A percentile compares a stretch with the other conserved stretches of the same genome.
Evolutionary conservation across 1,140 invertebrate species (phyloP).

Genomic region (Aphaenogaster floridana): DNA sequence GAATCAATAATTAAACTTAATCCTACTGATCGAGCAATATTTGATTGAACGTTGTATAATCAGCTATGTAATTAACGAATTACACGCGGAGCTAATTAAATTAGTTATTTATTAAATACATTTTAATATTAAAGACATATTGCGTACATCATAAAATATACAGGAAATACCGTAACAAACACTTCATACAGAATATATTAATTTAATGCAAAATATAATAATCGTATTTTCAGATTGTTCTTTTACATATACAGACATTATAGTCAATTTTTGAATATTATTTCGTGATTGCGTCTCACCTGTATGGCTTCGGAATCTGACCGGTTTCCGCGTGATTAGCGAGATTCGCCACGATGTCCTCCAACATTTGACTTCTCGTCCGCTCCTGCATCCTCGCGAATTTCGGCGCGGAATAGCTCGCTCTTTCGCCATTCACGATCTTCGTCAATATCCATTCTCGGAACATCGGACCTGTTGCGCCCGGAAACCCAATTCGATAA

Average conservation of each 20-base stretch:
- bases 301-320: slow-evolving; percentile 97
- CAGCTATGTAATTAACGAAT: background rate
- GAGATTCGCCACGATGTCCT: slow-evolving; percentile 97
- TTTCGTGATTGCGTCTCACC: slow-evolving; percentile 86
- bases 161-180: background rate
- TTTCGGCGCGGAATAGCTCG: slow-evolving; percentile 98
- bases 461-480: slow-evolving; percentile 88
- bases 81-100: background rate
- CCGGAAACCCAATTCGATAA: slow-evolving; percentile 42
- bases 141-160: background rate
- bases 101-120: background rate
- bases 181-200: background rate
- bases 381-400: slow-evolving; percentile 98
- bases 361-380: slow-evolving; percentile 96
- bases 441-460: slow-evolving; percentile 98
- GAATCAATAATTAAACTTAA: slow-evolving; percentile 50
- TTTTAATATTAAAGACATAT: slow-evolving; percentile 14
- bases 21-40: background rate
- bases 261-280: slow-evolving; percentile 12
- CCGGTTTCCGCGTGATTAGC: slow-evolving; percentile 98
- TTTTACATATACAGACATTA: background rate
- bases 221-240: background rate
- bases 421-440: slow-evolving; percentile 98
- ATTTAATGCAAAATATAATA: background rate
- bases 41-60: slow-evolving; percentile 1